phyloP scores from a whole-genome alignment of 2,888 invertebrate species.

The Ommatoiulus sabulosus region DNA sequence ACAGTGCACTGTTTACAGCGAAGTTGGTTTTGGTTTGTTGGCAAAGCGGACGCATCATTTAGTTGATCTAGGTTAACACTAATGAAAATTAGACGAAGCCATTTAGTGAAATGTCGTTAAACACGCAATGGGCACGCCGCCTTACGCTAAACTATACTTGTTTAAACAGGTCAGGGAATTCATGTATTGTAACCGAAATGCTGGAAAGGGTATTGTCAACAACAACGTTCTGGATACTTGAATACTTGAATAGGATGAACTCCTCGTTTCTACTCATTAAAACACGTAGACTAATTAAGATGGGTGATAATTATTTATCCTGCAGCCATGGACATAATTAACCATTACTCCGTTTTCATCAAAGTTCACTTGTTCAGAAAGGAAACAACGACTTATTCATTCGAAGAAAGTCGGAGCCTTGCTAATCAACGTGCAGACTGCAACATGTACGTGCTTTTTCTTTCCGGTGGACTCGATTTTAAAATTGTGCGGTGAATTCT shows the following conservation, averaged over 20 bases:
- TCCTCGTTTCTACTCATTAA: no score
- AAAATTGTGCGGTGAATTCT: background rate
- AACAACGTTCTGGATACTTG: background rate
- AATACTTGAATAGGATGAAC: background rate
- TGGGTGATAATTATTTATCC: no score
- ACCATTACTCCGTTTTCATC: no score
- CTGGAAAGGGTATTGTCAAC: no score
- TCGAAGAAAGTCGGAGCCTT: no score
- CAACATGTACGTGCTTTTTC: no score
- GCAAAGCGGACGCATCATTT: conserved; percentile 1
- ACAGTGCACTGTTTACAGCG: background rate
- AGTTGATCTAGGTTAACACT: background rate
- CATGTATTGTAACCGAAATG: background rate
- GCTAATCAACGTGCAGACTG: no score
- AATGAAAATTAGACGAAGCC: background rate
- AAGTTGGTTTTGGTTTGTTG: background rate
- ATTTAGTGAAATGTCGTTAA: background rate
- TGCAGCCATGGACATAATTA: no score
- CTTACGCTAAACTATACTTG: background rate
- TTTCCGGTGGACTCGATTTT: background rate
- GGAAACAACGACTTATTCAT: no score
- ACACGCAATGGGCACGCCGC: background rate
- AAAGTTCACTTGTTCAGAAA: no score
- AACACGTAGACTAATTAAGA: no score
- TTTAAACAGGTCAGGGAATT: background rate